A percentile compares a stretch with the other conserved stretches of the same genome.
Evolutionary conservation across 2,888 invertebrate genomes (phyloP).

Genomic region (Dendrolimus pini): DNA sequence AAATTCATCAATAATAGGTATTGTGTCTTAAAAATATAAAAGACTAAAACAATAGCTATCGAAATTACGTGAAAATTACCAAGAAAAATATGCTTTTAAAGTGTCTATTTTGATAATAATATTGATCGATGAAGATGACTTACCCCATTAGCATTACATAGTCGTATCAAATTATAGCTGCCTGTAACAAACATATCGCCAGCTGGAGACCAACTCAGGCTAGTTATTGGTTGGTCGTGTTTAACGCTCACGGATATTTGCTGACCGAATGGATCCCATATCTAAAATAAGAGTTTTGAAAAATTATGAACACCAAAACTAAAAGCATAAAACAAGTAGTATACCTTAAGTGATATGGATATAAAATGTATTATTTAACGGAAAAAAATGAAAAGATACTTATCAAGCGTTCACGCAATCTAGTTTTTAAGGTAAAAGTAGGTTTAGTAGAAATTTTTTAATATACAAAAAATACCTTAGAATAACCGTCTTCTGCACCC

Average conservation of each 20-base stretch:
- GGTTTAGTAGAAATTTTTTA: background rate
- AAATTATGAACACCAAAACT: background rate
- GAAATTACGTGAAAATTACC: too few relatives aligned
- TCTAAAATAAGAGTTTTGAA: conserved; percentile 38
- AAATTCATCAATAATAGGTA: too few relatives aligned
- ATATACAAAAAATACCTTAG: conserved; percentile 76
- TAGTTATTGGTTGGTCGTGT: conserved; percentile 94
- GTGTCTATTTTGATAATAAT: background rate
- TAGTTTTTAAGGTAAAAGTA: background rate
- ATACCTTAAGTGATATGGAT: too few relatives aligned
- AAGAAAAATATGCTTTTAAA: background rate
- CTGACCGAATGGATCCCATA: conserved; percentile 96
- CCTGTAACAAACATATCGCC: conserved; percentile 95
- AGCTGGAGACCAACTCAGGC: conserved; percentile 93
- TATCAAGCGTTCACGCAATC: background rate
- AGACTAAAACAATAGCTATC: too few relatives aligned
- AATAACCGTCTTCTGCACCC: conserved; percentile 96
- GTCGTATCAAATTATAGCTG: conserved; percentile 92
- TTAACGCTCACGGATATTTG: conserved; percentile 89
- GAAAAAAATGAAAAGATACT: background rate
- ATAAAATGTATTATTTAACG: too few relatives aligned
- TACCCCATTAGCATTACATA: conserved; percentile 96
- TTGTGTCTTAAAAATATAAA: too few relatives aligned
- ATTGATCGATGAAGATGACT: conserved; percentile 27
- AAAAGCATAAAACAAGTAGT: too few relatives aligned